Conservation (phyloP, 2,888 invertebrate genomes). For the Rhagophthalmus giganteus region DNA sequence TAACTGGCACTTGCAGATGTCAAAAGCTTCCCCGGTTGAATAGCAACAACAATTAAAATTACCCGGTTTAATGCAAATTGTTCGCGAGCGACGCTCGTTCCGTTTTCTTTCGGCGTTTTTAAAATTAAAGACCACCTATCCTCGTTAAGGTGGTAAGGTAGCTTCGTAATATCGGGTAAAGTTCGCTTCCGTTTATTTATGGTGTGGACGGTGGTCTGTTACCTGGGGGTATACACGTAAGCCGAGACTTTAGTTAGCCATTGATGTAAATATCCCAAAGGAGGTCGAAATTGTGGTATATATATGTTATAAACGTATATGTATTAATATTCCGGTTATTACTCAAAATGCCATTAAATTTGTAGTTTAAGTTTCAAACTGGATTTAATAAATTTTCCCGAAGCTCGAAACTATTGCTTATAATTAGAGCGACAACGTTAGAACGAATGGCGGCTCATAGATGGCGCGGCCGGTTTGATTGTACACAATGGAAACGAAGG, state of each 20-base stretch:
- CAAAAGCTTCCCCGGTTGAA: slow-evolving; percentile 43
- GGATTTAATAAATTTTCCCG: slow-evolving; percentile 33
- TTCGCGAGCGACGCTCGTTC: slow-evolving; percentile 43
- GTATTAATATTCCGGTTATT: slow-evolving; percentile 43
- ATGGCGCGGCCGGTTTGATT: slow-evolving; percentile 15
- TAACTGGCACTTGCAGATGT: slow-evolving; percentile 42
- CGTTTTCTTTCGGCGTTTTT: too few relatives aligned
- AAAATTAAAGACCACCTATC: too few relatives aligned
- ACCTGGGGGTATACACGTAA: slow-evolving; percentile 41
- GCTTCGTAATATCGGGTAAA: too few relatives aligned
- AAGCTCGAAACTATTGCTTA: too few relatives aligned
- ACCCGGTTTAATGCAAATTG: slow-evolving; percentile 45
- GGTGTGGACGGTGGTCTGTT: slow-evolving; percentile 32
- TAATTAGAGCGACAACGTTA: too few relatives aligned
- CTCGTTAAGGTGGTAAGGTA: too few relatives aligned
- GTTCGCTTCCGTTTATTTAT: slow-evolving; percentile 30
- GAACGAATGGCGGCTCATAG: too few relatives aligned
- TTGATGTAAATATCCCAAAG: slow-evolving; percentile 44
- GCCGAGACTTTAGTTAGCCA: slow-evolving; percentile 38
- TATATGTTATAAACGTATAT: slow-evolving; percentile 40
- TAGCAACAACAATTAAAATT: slow-evolving; percentile 49
- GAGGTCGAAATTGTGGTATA: slow-evolving; percentile 37
- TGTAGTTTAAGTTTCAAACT: slow-evolving; percentile 42
- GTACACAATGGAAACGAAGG: slow-evolving; percentile 2
- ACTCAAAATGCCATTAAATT: slow-evolving; percentile 39